Percentiles rank a stretch among this genome's conserved stretches.
phyloP scores from a whole-genome alignment of 2,797 vertebrate species.

The Buphagus erythrorhynchus region DNA sequence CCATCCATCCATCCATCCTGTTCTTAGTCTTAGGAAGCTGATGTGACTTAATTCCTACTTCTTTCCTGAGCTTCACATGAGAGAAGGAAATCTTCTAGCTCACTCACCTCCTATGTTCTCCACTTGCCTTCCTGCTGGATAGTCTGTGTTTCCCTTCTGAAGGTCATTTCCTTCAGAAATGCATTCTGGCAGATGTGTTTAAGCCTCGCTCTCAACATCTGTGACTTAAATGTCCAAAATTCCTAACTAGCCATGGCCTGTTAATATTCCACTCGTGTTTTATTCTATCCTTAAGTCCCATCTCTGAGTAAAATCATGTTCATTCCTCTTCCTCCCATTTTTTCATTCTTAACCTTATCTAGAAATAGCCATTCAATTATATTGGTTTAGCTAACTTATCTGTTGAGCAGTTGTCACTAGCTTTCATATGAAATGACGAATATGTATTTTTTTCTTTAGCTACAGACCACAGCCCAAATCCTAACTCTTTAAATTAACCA shows the following conservation, averaged over 20 bases:
- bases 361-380: neutral
- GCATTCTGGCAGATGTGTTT: neutral
- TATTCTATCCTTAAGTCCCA: neutral
- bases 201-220: neutral
- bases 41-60: neutral
- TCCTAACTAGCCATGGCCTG: neutral
- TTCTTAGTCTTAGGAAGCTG: neutral
- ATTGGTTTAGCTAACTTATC: fast-evolving
- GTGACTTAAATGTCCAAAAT: neutral
- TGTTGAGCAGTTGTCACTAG: neutral
- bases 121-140: neutral
- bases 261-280: neutral
- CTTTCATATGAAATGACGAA: neutral
- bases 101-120: neutral
- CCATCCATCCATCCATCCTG: neutral
- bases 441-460: neutral
- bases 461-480: neutral
- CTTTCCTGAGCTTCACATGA: neutral
- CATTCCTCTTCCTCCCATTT: neutral
- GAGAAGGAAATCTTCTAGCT: neutral
- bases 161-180: neutral
- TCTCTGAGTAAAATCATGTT: neutral
- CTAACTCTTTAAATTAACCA: neutral
- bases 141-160: neutral
- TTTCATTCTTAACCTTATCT: neutral